Evolutionary conservation across 2,113 vertebrate species (phyloP), one percentile per base, ranked within the genome.

Genomic region (Cyrtonyx montezumae): DNA sequence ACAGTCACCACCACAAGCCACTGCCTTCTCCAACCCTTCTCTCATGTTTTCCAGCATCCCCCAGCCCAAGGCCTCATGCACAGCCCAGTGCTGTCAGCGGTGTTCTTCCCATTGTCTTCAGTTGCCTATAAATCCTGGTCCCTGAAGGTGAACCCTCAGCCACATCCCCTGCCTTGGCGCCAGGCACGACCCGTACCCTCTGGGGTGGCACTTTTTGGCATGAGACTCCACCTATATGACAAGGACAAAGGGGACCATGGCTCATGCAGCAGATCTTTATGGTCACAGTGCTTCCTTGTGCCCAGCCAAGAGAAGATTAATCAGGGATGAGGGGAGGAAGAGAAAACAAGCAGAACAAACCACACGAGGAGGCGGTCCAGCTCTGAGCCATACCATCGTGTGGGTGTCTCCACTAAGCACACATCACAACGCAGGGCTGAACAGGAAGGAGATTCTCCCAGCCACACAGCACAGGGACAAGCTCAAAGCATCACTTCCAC

Each of bases 361-460:
- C 74, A 13, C 9, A 3, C 2, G 3, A 84, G 20, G 45, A 53
- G 71, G 66, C 74, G 58, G 74, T 25, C 1, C 13, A 59, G 61
- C 42, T 26, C 0, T 15, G 70, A 88, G 85, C 2, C 51, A 6
- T 43, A 36, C 37, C 55, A 40, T n/a, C 58, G 22, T n/a, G 45
- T 1, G 3, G 63, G 65, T 36, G 11, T 53, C 18, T 48, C 42
- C 68, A 23, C 5, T 1, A 15, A 62, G 28, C 6, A 16, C 58
- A 22, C 68, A 36, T 4, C 16, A 7, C 6, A 0, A 1, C 25
- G 4, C 8, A 0, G 1, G 51, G 51, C 45, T 1, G 80, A 82
- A 56, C 25, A 49, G 67, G 55, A 77, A 46, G 37, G 6, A 49
- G 63, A 85, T 20, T 11, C 68, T 30, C 70, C 26, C 51, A 61